phyloP scores from a whole-genome alignment of 2,113 vertebrate genomes.

The Semnopithecus entellus region DNA sequence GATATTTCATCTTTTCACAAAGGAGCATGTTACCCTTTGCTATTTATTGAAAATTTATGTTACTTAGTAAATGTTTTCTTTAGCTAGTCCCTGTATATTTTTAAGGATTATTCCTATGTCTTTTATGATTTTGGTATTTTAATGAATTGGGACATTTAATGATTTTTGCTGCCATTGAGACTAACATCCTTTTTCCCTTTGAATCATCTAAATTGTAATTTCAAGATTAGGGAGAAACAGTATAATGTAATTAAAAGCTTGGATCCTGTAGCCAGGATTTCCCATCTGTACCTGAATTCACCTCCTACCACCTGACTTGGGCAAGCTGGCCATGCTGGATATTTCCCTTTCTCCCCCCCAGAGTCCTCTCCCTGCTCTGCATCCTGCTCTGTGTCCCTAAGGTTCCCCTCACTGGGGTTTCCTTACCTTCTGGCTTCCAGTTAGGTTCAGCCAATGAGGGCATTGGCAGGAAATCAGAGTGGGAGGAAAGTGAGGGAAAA shows the following conservation, averaged over 20 bases:
- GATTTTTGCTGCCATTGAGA: background rate
- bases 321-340: background rate
- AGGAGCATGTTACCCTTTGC: background rate
- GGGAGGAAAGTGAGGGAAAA: background rate
- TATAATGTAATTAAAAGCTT: background rate
- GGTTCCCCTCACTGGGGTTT: background rate
- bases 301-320: background rate
- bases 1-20: background rate
- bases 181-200: background rate
- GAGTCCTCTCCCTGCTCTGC: background rate
- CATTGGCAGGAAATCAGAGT: background rate
- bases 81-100: background rate
- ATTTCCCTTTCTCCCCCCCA: background rate
- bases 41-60: slow-evolving; percentile 4
- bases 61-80: background rate
- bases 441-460: background rate
- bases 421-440: background rate
- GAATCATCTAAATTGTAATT: background rate
- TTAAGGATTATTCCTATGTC: background rate
- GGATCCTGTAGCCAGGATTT: background rate
- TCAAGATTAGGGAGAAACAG: background rate
- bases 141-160: background rate
- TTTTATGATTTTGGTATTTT: background rate
- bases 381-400: background rate
- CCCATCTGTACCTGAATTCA: background rate